Percentiles rank a stretch among this genome's conserved stretches.
Conservation (phyloP, 2,888 invertebrate species). For the Athetis lepigone region DNA sequence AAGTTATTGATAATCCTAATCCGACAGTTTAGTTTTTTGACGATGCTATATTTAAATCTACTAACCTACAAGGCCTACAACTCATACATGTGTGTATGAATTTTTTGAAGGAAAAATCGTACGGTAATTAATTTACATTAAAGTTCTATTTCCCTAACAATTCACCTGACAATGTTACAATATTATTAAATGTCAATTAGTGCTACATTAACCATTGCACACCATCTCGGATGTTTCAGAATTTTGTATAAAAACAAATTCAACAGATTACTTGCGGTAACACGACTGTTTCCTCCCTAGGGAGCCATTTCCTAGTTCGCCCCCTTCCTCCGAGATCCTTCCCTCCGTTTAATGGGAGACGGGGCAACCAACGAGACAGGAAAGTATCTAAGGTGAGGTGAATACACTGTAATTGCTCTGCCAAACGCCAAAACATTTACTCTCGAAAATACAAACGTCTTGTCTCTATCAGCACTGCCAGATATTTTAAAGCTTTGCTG, state of each 20-base stretch:
- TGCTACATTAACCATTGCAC: too few relatives aligned
- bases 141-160: too few relatives aligned
- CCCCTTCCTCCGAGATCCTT: constrained; percentile 72
- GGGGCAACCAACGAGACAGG: constrained; percentile 71
- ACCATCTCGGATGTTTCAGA: not conserved
- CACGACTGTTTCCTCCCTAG: constrained; percentile 69
- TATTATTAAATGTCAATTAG: too few relatives aligned
- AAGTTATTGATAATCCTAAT: not conserved
- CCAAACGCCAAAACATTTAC: constrained; percentile 64
- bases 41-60: not conserved
- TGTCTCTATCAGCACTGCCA: constrained; percentile 13
- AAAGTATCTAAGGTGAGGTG: constrained; percentile 74
- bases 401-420: constrained; percentile 77
- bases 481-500: constrained; percentile 28
- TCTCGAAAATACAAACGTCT: constrained; percentile 32
- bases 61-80: too few relatives aligned
- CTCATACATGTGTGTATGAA: too few relatives aligned
- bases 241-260: constrained; percentile 27
- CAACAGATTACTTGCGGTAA: constrained; percentile 32
- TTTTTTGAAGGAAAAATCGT: too few relatives aligned
- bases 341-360: constrained; percentile 69
- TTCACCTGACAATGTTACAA: too few relatives aligned
- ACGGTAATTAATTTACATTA: too few relatives aligned
- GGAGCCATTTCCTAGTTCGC: constrained; percentile 77
- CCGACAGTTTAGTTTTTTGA: not conserved